phyloP scores from a whole-genome alignment of 2,113 vertebrate genomes.

The Upupa epops region DNA sequence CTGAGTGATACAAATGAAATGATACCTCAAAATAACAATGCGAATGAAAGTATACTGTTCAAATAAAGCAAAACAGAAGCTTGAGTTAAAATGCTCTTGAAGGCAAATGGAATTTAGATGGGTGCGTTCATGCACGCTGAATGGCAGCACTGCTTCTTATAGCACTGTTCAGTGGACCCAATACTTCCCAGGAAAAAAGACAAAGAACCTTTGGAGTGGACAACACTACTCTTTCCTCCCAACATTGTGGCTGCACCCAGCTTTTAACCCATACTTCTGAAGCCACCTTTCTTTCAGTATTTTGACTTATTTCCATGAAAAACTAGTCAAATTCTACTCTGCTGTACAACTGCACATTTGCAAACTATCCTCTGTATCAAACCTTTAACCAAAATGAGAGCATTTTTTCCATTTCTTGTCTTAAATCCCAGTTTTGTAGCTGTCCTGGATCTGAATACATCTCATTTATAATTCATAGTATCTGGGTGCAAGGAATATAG shows the following conservation, averaged over 20 bases:
- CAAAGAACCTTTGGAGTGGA: not conserved
- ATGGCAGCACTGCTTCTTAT: not conserved
- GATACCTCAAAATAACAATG: not conserved
- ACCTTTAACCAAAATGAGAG: not conserved
- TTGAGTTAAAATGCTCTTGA: not conserved
- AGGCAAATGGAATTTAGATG: not conserved
- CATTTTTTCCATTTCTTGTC: not conserved
- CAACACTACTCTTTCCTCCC: not conserved
- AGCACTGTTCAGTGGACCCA: not conserved
- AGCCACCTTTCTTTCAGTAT: not conserved
- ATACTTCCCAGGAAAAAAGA: not conserved
- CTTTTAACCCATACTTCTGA: not conserved
- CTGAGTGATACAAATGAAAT: not conserved
- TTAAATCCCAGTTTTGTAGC: not conserved
- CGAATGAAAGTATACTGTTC: not conserved
- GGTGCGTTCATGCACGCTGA: not conserved
- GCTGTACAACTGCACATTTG: not conserved
- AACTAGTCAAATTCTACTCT: not conserved
- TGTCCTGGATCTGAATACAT: not conserved
- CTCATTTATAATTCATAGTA: not conserved
- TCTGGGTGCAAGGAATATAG: not conserved
- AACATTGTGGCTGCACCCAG: not conserved
- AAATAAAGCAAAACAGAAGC: not conserved
- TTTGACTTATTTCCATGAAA: not conserved
- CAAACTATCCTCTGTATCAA: not conserved